Evolutionary conservation across 2,113 vertebrate species (phyloP).

Genomic region (Scalopus aquaticus): DNA sequence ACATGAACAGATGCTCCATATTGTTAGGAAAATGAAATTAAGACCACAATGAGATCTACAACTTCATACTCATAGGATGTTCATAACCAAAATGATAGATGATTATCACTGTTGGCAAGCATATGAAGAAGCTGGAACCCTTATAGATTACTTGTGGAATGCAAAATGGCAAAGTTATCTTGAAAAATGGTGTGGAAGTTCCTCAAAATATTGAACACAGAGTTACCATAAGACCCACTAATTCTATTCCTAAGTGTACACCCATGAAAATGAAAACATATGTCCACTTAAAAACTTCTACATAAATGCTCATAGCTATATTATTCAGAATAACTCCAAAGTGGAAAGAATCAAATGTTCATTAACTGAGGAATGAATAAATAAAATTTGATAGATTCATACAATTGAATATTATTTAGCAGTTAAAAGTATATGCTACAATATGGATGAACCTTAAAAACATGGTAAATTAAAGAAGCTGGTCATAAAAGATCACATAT

Average conservation of each 20-base stretch:
- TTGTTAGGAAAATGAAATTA: not conserved
- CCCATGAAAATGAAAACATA: not conserved
- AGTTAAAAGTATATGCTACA: not conserved
- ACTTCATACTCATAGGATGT: not conserved
- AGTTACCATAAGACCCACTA: not conserved
- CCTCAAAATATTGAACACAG: not conserved
- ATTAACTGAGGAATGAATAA: not conserved
- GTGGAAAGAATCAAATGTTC: not conserved
- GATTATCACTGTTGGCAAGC: not conserved
- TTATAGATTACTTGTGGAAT: not conserved
- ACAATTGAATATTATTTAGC: not conserved
- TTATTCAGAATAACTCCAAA: not conserved
- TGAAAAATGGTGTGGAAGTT: not conserved
- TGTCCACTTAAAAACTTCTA: not conserved
- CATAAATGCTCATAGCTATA: not conserved
- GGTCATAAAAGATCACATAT: not conserved
- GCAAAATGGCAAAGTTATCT: not conserved
- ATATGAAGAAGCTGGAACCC: not conserved
- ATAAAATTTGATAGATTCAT: not conserved
- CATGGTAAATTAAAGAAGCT: not conserved
- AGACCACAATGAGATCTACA: not conserved
- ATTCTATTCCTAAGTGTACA: not conserved
- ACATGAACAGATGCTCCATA: not conserved
- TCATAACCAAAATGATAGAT: not conserved
- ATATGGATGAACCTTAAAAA: not conserved